Conservation (phyloP, 37 sponge, comb jelly and placozoan species). For the Tethya wilhelma region DNA sequence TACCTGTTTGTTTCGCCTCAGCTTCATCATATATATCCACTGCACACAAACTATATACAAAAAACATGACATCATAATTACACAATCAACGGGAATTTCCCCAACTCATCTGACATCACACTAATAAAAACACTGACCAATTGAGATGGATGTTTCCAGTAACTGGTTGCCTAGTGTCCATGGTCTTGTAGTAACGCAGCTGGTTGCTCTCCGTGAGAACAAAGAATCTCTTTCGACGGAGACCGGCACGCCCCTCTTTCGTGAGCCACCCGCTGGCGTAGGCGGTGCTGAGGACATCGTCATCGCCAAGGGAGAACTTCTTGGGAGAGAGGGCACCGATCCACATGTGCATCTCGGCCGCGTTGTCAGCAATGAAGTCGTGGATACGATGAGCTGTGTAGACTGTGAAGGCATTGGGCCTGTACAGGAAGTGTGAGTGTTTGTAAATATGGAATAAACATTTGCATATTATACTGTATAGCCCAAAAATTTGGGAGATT, state of each 20-base stretch:
- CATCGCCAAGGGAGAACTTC: constrained; percentile 56
- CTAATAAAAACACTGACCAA: constrained; percentile 35
- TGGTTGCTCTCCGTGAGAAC: constrained; percentile 76
- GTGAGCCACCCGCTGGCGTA: constrained; percentile 91
- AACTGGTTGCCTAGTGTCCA: constrained; percentile 77
- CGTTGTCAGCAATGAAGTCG: constrained; percentile 61
- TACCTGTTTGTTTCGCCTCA: constrained; percentile 50
- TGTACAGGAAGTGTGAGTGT: constrained; percentile 17
- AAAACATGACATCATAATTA: not conserved
- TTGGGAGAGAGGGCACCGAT: constrained; percentile 75
- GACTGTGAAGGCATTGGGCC: constrained; percentile 80
- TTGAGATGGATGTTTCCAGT: constrained; percentile 79
- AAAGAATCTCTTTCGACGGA: constrained; percentile 81
- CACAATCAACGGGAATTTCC: not conserved
- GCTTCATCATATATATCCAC: constrained; percentile 53
- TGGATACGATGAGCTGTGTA: constrained; percentile 80
- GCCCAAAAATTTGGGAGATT: not conserved
- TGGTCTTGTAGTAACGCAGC: constrained; percentile 80
- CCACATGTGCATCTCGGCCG: constrained; percentile 86
- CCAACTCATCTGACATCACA: not conserved
- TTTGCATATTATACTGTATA: not conserved
- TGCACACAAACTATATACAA: constrained; percentile 56
- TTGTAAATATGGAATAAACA: not conserved
- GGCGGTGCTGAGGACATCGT: constrained; percentile 28
- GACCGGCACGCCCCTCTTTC: constrained; percentile 77